Base-by-base conservation (phyloP, 1,140 invertebrate genomes). In the Bombus waltoni region DNA sequence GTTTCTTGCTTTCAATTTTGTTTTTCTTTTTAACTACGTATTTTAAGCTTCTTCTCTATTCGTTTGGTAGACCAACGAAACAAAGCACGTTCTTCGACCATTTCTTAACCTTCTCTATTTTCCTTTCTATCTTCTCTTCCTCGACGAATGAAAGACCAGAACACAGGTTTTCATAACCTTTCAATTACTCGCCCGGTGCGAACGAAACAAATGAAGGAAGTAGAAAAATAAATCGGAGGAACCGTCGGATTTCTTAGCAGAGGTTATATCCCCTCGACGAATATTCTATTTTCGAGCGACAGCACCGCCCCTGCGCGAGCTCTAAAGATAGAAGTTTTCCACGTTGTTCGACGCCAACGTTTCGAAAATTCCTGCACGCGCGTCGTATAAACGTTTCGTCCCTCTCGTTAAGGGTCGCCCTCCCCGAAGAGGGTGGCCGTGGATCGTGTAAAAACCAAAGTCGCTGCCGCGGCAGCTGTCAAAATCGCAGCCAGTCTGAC, bases 221-320 rank as follows among this genome's bases (percentile, higher is more conserved):
- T n/a, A 80, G 47, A 65, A 71, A 53, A 73, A 73, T 62, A 72
- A 80, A 65, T 53, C 44, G 2, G 13, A 53, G 35, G 44, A 66
- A 66, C 59, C 78, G 42, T 57, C 40, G 79, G 84, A 88, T 87
- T 74, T 83, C 80, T 86, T 65, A 57, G 83, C 68, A 62, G 78
- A 81, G 78, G 65, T 66, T 57, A 83, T 82, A 85, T 87, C 71
- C 65, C 83, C 70, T 88, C 78, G 87, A 90, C 87, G 77, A 87
- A 89, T 81, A 84, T 93, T 94, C 94, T 95, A 95, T 95, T 95
- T 95, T 94, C 79, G 92, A 92, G 88, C 91, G 90, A 92, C 93
- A 93, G 80, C 87, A 85, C 91, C 89, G 87, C 87, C 90, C 83
- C 87, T 91, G 85, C 87, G 75, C 68, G 78, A 88, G 87, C 81